These are phyloP conservation scores for Cochlearius cochlearius DNA, from an alignment of 2,113 vertebrate species.

Conservation along the genomic window DNA sequence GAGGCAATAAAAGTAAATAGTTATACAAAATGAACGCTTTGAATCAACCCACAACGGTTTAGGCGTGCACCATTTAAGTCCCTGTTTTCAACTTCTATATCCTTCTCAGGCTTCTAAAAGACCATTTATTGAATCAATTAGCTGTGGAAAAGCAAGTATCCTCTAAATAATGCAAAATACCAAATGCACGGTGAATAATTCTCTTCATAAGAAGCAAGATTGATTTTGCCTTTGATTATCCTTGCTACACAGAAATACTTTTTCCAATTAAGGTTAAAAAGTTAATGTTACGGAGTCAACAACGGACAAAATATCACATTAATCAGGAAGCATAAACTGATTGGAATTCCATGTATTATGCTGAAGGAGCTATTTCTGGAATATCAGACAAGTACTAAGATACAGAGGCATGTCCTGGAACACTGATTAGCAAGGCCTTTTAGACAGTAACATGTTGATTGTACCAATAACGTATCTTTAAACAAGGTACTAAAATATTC, in stretches of 20 bases:
- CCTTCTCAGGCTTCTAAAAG: neutral
- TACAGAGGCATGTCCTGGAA: neutral
- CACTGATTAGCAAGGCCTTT: slow-evolving; percentile 4
- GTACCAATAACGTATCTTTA: neutral
- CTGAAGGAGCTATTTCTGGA: slow-evolving; percentile 22
- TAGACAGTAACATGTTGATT: neutral
- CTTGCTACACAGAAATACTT: slow-evolving; percentile 37
- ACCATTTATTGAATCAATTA: slow-evolving; percentile 42
- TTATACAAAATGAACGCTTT: neutral
- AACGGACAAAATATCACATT: slow-evolving; percentile 58
- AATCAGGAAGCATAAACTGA: slow-evolving; percentile 55
- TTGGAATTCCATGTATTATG: slow-evolving; percentile 25
- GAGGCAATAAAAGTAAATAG: neutral
- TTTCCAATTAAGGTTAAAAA: slow-evolving; percentile 65
- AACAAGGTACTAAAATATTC: neutral
- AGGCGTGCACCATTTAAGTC: neutral
- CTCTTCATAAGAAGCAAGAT: slow-evolving; percentile 38
- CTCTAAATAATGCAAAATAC: slow-evolving; percentile 68
- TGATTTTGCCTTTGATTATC: slow-evolving; percentile 70
- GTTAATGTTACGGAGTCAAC: slow-evolving; percentile 59
- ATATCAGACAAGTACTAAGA: neutral
- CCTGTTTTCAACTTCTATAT: neutral
- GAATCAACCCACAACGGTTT: neutral
- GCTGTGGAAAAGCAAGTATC: slow-evolving; percentile 21
- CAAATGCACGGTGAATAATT: slow-evolving; percentile 41